These are phyloP conservation scores for Syrista parreyssii DNA, from an alignment of 2,888 invertebrate genomes.

Conservation along the genomic window DNA sequence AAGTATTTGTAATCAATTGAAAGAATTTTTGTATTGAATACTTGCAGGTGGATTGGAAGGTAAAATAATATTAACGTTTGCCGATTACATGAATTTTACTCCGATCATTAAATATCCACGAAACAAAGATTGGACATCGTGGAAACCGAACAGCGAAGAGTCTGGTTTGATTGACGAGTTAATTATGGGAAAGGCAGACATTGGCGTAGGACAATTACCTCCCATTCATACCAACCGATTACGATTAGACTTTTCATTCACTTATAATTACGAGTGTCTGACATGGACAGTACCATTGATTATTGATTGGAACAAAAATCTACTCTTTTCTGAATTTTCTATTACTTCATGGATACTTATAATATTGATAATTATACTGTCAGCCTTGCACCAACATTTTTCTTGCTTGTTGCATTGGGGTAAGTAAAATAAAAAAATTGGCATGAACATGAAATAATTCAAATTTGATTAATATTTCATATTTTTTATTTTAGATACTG, in stretches of 20 bases:
- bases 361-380: background rate
- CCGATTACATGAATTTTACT: background rate
- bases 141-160: background rate
- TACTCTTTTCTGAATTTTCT: background rate
- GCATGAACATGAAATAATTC: background rate
- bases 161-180: background rate
- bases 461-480: background rate
- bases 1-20: background rate
- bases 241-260: background rate
- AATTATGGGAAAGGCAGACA: background rate
- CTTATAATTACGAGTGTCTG: background rate
- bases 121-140: background rate
- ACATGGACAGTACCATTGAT: background rate
- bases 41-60: background rate
- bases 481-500: background rate
- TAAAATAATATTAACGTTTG: background rate
- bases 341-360: background rate
- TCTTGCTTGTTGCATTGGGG: background rate
- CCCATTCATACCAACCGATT: background rate
- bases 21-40: background rate
- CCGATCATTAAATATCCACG: background rate
- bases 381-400: background rate
- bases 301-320: background rate
- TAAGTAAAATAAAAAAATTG: background rate
- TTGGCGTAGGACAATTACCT: background rate